These are phyloP conservation scores for Syritta pipiens DNA, from an alignment of 2,888 invertebrate genomes.

Conservation along the genomic window DNA sequence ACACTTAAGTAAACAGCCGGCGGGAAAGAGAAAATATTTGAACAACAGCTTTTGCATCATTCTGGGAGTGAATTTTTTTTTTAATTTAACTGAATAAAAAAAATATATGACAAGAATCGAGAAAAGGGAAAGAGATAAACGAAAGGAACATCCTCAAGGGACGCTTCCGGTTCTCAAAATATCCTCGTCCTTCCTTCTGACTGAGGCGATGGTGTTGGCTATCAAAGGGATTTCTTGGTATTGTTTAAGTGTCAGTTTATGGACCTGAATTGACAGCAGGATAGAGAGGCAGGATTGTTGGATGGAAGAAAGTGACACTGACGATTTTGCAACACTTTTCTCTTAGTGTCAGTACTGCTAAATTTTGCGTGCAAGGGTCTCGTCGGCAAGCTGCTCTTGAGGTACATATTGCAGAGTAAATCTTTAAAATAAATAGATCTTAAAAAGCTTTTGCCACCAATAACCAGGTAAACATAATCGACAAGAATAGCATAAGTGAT, in stretches of 20 bases:
- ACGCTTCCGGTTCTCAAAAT: conserved; percentile 7
- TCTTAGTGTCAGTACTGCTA: too few species aligned
- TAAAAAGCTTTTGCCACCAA: too few species aligned
- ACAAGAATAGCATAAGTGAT: too few species aligned
- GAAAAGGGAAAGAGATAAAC: background rate
- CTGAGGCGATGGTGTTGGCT: background rate
- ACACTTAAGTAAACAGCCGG: conserved; percentile 18
- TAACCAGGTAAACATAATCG: too few species aligned
- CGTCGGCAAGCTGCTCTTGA: too few species aligned
- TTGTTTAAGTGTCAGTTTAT: conserved; percentile 40
- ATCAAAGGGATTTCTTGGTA: conserved; percentile 33
- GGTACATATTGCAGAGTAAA: too few species aligned
- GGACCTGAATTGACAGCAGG: conserved; percentile 7
- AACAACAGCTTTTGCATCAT: background rate
- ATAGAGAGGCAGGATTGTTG: background rate
- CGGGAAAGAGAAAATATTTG: conserved; percentile 24
- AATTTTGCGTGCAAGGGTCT: too few species aligned
- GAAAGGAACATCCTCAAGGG: background rate
- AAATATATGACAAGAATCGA: background rate
- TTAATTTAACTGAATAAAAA: background rate
- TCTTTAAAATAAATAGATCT: too few species aligned
- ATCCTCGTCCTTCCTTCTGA: background rate
- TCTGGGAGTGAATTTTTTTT: background rate
- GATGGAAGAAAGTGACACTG: conserved; percentile 7
- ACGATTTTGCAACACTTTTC: too few species aligned